Evolutionary conservation across 2,888 invertebrate species (phyloP).

Genomic region (Elegia similella): DNA sequence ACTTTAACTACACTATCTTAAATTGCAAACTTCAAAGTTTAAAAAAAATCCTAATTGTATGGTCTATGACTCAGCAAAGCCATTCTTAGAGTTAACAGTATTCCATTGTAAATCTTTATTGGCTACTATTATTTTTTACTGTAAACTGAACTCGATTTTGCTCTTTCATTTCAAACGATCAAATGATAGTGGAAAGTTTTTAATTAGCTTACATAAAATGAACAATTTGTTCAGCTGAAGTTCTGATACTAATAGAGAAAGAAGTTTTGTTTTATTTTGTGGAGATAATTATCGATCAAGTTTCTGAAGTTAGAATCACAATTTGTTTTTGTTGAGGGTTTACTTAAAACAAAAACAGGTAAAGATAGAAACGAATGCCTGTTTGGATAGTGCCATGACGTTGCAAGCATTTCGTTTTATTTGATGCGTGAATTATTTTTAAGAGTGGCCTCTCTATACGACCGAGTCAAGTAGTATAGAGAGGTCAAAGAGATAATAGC

Average conservation of each 20-base stretch:
- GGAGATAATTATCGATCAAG: not conserved
- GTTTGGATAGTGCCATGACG: no score
- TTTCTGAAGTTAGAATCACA: no score
- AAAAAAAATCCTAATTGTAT: not conserved
- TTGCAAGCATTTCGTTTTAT: no score
- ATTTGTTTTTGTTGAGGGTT: no score
- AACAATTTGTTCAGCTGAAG: not conserved
- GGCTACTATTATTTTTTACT: slow-evolving; percentile 1
- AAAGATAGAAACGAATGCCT: no score
- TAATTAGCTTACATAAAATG: not conserved
- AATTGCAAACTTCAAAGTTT: not conserved
- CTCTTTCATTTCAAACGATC: not conserved
- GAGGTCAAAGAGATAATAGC: no score
- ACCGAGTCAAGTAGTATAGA: no score
- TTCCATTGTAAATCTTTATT: not conserved
- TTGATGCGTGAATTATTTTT: no score
- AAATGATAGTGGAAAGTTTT: not conserved
- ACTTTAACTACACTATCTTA: not conserved
- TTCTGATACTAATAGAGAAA: not conserved
- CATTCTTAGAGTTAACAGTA: not conserved
- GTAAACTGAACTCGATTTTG: not conserved
- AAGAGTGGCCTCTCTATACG: no score
- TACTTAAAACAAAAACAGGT: no score
- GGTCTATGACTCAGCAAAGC: not conserved
- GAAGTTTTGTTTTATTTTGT: not conserved